phyloP scores from a whole-genome alignment of 2,888 invertebrate genomes.

The Opisthograptis luteolata region DNA sequence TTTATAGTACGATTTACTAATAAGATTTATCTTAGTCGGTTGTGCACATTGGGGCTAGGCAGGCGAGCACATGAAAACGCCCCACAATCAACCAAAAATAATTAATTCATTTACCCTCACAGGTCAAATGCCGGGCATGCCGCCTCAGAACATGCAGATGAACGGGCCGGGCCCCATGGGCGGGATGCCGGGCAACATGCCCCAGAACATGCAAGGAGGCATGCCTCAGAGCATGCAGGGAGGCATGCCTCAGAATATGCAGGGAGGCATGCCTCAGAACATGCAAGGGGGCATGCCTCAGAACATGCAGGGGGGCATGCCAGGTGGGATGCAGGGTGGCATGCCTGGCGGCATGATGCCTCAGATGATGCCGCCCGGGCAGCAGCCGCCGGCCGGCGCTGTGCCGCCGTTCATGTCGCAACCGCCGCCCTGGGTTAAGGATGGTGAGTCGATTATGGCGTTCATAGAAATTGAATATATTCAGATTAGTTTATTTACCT shows the following conservation, averaged over 20 bases:
- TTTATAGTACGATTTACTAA: no score
- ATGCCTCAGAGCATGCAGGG: slow-evolving; percentile 38
- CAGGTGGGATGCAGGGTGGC: slow-evolving; percentile 39
- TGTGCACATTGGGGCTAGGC: no score
- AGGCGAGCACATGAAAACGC: no score
- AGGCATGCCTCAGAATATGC: slow-evolving; percentile 44
- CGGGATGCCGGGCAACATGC: slow-evolving; percentile 48
- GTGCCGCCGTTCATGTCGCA: slow-evolving; percentile 71
- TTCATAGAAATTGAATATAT: no score
- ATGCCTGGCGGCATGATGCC: slow-evolving; percentile 40
- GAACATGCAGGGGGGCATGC: slow-evolving; percentile 47
- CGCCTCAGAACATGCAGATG: slow-evolving; percentile 43
- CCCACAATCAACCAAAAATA: not conserved
- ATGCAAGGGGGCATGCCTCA: slow-evolving; percentile 45
- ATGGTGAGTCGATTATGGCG: slow-evolving; percentile 54
- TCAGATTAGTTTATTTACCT: no score
- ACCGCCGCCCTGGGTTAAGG: slow-evolving; percentile 73
- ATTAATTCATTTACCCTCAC: not conserved
- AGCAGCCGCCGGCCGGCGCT: slow-evolving; percentile 9
- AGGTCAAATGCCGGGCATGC: slow-evolving; percentile 50
- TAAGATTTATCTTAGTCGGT: no score
- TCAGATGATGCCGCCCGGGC: slow-evolving; percentile 37
- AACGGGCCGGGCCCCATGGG: slow-evolving; percentile 45
- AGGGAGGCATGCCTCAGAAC: slow-evolving; percentile 36
- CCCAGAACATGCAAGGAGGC: no score